Evolutionary conservation across 1,140 invertebrate genomes (phyloP).

Genomic region (Sogatella furcifera): DNA sequence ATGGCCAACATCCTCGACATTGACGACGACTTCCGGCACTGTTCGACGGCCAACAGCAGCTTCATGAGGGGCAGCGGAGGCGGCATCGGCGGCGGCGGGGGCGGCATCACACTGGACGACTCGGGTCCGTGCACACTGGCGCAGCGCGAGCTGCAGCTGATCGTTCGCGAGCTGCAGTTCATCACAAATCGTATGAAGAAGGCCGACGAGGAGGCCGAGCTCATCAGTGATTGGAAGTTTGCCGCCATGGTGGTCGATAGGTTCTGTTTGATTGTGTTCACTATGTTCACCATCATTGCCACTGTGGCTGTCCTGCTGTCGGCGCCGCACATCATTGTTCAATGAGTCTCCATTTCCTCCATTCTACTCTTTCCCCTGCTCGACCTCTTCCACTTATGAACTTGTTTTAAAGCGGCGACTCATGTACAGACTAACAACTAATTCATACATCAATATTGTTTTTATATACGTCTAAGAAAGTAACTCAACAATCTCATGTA

Average conservation of each 20-base stretch:
- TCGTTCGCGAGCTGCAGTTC: constrained; percentile 86
- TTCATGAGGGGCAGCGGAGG: constrained; percentile 25
- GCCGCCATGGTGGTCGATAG: constrained; percentile 98
- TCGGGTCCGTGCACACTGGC: constrained; percentile 26
- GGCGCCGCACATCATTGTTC: constrained; percentile 91
- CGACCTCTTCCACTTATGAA: no score
- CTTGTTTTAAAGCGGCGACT: no score
- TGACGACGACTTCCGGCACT: constrained; percentile 77
- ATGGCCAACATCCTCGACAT: constrained; percentile 90
- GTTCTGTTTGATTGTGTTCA: constrained; percentile 94
- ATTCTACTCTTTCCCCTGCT: no score
- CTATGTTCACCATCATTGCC: constrained; percentile 89
- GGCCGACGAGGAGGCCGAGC: constrained; percentile 79
- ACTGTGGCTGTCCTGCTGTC: constrained; percentile 87
- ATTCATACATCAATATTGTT: no score
- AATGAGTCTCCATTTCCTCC: constrained; percentile 42
- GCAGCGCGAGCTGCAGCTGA: constrained; percentile 63
- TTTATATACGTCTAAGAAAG: no score
- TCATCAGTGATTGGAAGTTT: constrained; percentile 97
- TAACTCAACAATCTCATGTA: no score
- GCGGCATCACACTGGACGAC: constrained; percentile 35
- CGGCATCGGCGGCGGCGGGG: constrained; percentile 30
- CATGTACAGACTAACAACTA: no score
- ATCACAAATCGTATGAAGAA: constrained; percentile 86
- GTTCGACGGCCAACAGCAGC: constrained; percentile 38